phyloP scores from a whole-genome alignment of 2,888 invertebrate genomes.

The Horisme vitalbata region DNA sequence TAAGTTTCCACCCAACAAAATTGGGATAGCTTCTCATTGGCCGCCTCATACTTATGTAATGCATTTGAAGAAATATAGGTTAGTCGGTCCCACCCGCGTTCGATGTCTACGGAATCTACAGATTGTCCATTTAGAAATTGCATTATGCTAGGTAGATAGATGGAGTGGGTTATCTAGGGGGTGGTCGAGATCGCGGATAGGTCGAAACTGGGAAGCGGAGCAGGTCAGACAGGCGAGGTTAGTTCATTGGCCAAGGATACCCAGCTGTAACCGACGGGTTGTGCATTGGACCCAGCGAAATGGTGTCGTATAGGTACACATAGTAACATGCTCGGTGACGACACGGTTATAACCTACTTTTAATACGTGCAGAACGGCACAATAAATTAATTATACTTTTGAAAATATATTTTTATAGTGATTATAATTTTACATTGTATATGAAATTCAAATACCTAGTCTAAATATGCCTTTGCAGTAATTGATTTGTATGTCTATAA shows the following conservation, averaged over 20 bases:
- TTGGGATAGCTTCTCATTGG: constrained; percentile 8
- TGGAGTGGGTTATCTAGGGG: constrained; percentile 6
- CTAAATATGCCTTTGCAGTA: too few relatives aligned
- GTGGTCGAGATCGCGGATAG: constrained; percentile 12
- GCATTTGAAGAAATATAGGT: constrained; percentile 23
- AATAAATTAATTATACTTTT: too few relatives aligned
- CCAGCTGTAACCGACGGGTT: constrained; percentile 4
- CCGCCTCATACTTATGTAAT: constrained; percentile 23
- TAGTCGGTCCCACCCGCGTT: constrained; percentile 20
- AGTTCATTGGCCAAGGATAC: constrained; percentile 39
- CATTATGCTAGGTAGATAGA: constrained; percentile 16
- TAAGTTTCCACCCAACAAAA: constrained; percentile 7
- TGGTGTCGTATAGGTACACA: too few relatives aligned
- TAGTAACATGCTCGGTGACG: too few relatives aligned
- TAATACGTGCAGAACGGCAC: too few relatives aligned
- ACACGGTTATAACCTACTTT: too few relatives aligned
- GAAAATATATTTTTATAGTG: too few relatives aligned
- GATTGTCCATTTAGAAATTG: constrained; percentile 30
- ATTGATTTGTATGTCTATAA: too few relatives aligned
- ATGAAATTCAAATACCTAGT: too few relatives aligned
- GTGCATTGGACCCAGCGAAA: constrained; percentile 38
- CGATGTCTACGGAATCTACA: constrained; percentile 19
- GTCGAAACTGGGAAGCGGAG: constrained; percentile 42
- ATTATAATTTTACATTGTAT: too few relatives aligned
- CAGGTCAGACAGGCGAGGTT: constrained; percentile 49